Evolutionary conservation across 2,888 invertebrate genomes (phyloP).

Genomic region (Lycaena phlaeas): DNA sequence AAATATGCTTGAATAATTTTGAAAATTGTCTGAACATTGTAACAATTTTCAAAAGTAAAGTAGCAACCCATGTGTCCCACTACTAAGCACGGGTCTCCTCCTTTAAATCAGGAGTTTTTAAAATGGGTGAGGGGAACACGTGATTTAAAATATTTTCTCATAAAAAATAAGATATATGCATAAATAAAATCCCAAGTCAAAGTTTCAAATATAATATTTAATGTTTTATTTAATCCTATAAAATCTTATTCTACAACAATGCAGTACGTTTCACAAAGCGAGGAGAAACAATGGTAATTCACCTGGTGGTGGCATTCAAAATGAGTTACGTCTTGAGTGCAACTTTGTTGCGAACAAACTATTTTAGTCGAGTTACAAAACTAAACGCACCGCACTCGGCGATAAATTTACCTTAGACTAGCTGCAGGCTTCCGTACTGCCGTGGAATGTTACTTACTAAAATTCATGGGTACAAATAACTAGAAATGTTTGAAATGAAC

Average conservation of each 20-base stretch:
- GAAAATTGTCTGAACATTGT: too few species aligned
- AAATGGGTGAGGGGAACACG: too few species aligned
- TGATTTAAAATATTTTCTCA: too few species aligned
- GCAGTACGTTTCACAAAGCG: conserved; percentile 45
- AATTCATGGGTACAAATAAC: conserved; percentile 41
- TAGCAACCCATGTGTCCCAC: too few species aligned
- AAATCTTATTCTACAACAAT: conserved; percentile 28
- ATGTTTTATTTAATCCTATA: conserved; percentile 33
- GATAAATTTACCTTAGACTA: conserved; percentile 52
- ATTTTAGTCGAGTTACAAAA: conserved; percentile 13
- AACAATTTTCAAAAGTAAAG: too few species aligned
- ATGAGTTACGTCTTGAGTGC: conserved; percentile 31
- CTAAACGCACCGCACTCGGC: conserved; percentile 26
- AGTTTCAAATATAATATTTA: too few species aligned
- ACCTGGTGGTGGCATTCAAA: conserved; percentile 22
- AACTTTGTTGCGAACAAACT: conserved; percentile 48
- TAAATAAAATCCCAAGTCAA: too few species aligned
- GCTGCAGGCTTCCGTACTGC: conserved; percentile 51
- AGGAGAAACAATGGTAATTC: conserved; percentile 36
- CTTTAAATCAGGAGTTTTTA: too few species aligned
- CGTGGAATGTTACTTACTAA: conserved; percentile 48
- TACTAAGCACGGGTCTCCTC: too few species aligned
- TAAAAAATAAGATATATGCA: too few species aligned
- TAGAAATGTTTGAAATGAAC: conserved; percentile 45
- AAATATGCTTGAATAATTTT: too few species aligned